Evolutionary conservation across 2,888 invertebrate genomes (phyloP).

Genomic region (Andricus quercusramuli): DNA sequence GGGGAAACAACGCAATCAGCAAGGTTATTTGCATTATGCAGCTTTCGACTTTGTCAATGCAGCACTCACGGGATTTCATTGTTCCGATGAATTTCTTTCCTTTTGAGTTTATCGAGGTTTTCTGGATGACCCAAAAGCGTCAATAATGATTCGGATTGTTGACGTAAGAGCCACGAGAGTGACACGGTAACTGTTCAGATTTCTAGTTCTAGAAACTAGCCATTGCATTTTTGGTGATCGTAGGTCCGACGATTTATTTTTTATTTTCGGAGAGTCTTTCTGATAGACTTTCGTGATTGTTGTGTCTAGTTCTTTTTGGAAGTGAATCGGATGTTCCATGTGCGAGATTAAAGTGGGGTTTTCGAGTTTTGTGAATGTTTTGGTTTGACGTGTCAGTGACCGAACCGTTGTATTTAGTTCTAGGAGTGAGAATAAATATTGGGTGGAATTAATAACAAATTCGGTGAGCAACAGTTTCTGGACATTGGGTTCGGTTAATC

Average conservation of each 20-base stretch:
- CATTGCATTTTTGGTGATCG: not conserved
- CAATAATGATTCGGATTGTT: conserved; percentile 36
- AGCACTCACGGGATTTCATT: not conserved
- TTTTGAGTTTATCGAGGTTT: not conserved
- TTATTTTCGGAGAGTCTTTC: not conserved
- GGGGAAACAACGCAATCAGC: conserved; percentile 65
- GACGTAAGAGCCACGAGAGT: conserved; percentile 34
- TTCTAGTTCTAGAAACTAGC: conserved; percentile 8
- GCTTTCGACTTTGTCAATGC: conserved; percentile 34
- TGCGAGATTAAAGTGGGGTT: not conserved
- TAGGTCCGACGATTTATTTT: not conserved
- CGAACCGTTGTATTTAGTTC: not conserved
- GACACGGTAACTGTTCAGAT: conserved; percentile 22
- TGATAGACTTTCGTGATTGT: not conserved
- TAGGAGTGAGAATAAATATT: not conserved
- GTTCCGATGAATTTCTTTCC: not conserved
- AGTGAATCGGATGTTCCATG: not conserved
- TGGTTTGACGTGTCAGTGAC: conserved; percentile 27
- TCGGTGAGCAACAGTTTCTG: too few relatives aligned
- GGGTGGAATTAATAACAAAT: not conserved
- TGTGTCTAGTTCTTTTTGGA: not conserved
- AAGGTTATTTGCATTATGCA: conserved; percentile 70
- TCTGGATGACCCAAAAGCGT: conserved; percentile 11
- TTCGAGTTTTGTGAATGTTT: conserved; percentile 12
- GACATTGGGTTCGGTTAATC: not conserved